Conservation (phyloP, 2,888 invertebrate genomes). For the Coenonympha arcania region DNA sequence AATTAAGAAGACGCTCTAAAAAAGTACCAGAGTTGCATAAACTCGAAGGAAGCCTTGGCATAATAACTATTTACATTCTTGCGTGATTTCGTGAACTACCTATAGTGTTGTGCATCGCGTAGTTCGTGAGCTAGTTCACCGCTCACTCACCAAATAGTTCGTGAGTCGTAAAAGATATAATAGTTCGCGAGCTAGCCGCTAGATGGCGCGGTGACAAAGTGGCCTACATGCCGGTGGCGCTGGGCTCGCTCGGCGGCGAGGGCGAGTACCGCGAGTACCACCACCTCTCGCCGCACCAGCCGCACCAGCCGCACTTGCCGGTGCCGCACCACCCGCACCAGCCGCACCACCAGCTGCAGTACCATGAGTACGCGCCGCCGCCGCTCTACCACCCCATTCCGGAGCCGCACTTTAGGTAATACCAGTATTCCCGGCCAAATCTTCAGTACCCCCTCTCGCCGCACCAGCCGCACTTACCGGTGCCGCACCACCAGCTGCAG, state of each 20-base stretch:
- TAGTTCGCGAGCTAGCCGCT: constrained; percentile 28
- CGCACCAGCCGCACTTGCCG: too few relatives aligned
- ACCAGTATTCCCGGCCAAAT: not conserved
- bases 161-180: not conserved
- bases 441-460: constrained; percentile 70
- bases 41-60: not conserved
- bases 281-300: constrained; percentile 68
- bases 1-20: not conserved
- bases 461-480: too few relatives aligned
- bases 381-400: constrained; percentile 63
- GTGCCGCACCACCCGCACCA: too few relatives aligned
- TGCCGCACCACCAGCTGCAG: too few relatives aligned
- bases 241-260: constrained; percentile 78
- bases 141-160: not conserved
- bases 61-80: not conserved
- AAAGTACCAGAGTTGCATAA: constrained; percentile 15
- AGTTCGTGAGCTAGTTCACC: not conserved
- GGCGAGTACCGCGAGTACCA: constrained; percentile 73
- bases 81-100: not conserved
- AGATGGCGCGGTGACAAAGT: constrained; percentile 77
- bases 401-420: constrained; percentile 67
- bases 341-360: constrained; percentile 48
- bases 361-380: constrained; percentile 76
- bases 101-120: not conserved
- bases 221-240: constrained; percentile 78